Conservation (phyloP, 1,140 invertebrate genomes). For the Coelopa frigida region DNA sequence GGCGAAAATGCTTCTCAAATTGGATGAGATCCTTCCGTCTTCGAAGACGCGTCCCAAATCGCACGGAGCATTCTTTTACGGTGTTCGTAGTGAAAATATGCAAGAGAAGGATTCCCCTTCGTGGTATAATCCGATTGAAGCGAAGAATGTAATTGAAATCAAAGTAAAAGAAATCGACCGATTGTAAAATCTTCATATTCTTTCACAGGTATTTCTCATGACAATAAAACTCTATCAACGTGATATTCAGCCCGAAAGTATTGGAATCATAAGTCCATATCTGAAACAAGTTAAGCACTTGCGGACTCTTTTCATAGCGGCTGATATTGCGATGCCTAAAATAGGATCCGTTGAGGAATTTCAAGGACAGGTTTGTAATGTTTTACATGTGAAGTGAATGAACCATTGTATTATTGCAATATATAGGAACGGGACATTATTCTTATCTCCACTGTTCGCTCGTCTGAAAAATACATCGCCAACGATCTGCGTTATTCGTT, state of each 20-base stretch:
- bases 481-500: constrained; percentile 55
- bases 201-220: constrained; percentile 47
- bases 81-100: constrained; percentile 67
- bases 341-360: constrained; percentile 94
- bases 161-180: too few relatives aligned
- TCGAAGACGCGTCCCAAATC: constrained; percentile 33
- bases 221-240: constrained; percentile 56
- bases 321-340: constrained; percentile 67
- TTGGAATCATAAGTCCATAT: constrained; percentile 93
- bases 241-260: constrained; percentile 57
- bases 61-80: constrained; percentile 75
- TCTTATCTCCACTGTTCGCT: constrained; percentile 79
- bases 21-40: constrained; percentile 15
- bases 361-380: constrained; percentile 60
- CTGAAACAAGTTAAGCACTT: constrained; percentile 67
- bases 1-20: constrained; percentile 12
- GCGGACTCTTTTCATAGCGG: constrained; percentile 38
- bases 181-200: too few relatives aligned
- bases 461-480: constrained; percentile 46
- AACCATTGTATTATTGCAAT: not conserved
- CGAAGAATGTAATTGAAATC: constrained; percentile 57
- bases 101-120: constrained; percentile 71
- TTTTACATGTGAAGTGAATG: too few relatives aligned
- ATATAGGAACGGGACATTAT: constrained; percentile 75
- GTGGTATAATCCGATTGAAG: constrained; percentile 86